phyloP scores from a whole-genome alignment of 2,797 vertebrate species.

The Amphiprion clarkii region DNA sequence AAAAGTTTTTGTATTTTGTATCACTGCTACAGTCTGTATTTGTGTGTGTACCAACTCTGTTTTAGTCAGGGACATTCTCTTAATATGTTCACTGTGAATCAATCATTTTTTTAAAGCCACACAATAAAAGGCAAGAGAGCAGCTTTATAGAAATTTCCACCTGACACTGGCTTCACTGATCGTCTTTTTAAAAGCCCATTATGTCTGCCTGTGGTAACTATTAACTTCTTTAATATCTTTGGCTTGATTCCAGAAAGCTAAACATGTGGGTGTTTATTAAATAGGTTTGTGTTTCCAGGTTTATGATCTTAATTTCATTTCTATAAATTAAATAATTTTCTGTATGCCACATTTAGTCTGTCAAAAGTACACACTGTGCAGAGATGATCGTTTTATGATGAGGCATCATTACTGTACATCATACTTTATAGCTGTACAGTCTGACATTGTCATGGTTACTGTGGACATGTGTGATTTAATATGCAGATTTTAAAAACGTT shows the following conservation, averaged over 20 bases:
- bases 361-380: background rate
- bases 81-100: conserved; percentile 15
- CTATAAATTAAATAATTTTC: background rate
- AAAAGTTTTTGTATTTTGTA: background rate
- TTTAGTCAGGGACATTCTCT: conserved; percentile 24
- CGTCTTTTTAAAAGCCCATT: conserved; percentile 35
- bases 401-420: background rate
- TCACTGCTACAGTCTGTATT: background rate
- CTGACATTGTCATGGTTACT: background rate
- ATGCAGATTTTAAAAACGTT: background rate
- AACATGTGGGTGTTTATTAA: conserved; percentile 29
- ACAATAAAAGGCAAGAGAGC: conserved; percentile 19
- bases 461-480: background rate
- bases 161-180: conserved; percentile 26
- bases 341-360: background rate
- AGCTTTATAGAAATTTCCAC: conserved; percentile 41
- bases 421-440: background rate
- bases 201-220: conserved; percentile 20
- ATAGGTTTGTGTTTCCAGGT: background rate
- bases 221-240: conserved; percentile 29
- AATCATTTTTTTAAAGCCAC: conserved; percentile 32
- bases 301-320: conserved; percentile 4
- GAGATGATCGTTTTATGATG: background rate
- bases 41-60: background rate
- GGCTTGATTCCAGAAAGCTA: conserved; percentile 22